These are phyloP conservation scores for Asbolus verrucosus DNA, from an alignment of 1,140 invertebrate species.

Conservation along the genomic window DNA sequence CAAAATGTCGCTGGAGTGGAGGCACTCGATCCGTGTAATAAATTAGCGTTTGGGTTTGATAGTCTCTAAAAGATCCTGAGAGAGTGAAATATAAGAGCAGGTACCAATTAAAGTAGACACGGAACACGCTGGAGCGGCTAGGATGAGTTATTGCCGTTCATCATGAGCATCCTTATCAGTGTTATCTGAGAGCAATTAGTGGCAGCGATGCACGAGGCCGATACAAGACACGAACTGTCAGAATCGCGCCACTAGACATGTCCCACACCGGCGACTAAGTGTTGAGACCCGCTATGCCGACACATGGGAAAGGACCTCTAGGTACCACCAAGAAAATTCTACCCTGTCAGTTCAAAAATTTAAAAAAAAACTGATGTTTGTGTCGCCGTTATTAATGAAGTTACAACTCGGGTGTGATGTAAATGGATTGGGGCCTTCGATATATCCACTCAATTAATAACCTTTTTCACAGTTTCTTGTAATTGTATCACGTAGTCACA, in stretches of 20 bases:
- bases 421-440: background rate
- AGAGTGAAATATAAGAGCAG: constrained; percentile 45
- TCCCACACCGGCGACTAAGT: constrained; percentile 38
- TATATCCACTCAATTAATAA: background rate
- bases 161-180: constrained; percentile 55
- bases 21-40: constrained; percentile 2
- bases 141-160: constrained; percentile 54
- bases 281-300: background rate
- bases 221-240: constrained; percentile 58
- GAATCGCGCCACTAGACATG: constrained; percentile 53
- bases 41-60: constrained; percentile 32
- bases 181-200: constrained; percentile 59
- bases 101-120: constrained; percentile 55
- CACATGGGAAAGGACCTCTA: constrained; percentile 34
- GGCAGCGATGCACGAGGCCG: constrained; percentile 55
- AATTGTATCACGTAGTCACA: background rate
- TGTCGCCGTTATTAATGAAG: background rate
- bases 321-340: background rate
- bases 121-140: constrained; percentile 49
- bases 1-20: background rate
- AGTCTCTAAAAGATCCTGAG: constrained; percentile 28
- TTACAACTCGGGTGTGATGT: background rate
- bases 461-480: background rate
- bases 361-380: background rate
- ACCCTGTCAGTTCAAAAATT: background rate